Percentiles rank a stretch among this genome's conserved stretches.
phyloP scores from a whole-genome alignment of 2,888 invertebrate species.

The Drosophila greeni region DNA sequence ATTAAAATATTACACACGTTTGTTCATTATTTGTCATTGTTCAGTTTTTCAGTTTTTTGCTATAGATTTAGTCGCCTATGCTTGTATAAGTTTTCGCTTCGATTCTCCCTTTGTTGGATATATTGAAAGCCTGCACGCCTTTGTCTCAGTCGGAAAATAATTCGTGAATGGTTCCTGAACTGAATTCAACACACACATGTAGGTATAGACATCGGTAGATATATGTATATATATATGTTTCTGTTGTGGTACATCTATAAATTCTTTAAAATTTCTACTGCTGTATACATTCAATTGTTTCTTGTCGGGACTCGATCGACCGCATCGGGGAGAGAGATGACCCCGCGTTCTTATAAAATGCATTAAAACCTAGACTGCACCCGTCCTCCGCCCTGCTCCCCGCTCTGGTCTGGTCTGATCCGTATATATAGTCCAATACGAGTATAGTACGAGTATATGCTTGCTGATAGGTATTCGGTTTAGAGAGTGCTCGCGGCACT shows the following conservation, averaged over 20 bases:
- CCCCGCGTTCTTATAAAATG: constrained; percentile 54
- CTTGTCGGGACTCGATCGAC: constrained; percentile 19
- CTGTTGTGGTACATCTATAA: constrained; percentile 64
- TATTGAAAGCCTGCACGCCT: constrained; percentile 28
- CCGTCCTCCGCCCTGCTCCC: constrained; percentile 15
- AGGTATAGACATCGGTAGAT: constrained; percentile 26
- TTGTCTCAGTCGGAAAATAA: constrained; percentile 37
- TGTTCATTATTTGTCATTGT: constrained; percentile 69
- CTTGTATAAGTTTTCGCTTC: constrained; percentile 32
- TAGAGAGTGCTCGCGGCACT: constrained; percentile 39
- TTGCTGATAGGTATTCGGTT: constrained; percentile 43
- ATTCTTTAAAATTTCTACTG: constrained; percentile 67
- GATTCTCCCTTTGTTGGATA: constrained; percentile 23
- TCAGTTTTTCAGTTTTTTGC: constrained; percentile 59
- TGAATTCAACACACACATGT: constrained; percentile 23
- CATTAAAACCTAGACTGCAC: constrained; percentile 62
- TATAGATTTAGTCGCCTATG: constrained; percentile 57
- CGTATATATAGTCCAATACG: constrained; percentile 38
- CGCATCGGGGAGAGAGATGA: constrained; percentile 17
- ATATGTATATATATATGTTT: constrained; percentile 41
- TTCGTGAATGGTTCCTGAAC: constrained; percentile 17
- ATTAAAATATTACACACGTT: constrained; percentile 57
- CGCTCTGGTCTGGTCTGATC: constrained; percentile 16
- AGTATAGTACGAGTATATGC: constrained; percentile 41
- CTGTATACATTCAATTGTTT: constrained; percentile 63